Evolutionary conservation across 2,888 invertebrate genomes (phyloP).

Genomic region (Cerastis rubricosa): DNA sequence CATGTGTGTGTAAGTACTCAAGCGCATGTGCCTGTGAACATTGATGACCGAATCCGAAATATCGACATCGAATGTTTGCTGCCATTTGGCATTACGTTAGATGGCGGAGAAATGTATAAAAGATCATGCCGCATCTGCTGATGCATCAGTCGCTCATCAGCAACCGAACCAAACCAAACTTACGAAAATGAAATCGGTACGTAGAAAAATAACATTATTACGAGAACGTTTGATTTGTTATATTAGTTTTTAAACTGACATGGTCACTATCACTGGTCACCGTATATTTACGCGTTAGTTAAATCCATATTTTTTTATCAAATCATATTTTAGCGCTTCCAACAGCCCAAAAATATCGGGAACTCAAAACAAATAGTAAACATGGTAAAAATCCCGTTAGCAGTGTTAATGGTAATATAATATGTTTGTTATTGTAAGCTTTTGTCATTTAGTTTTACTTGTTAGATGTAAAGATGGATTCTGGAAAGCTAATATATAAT

Average conservation of each 20-base stretch:
- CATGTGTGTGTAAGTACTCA: conserved; percentile 55
- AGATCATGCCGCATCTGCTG: conserved; percentile 78
- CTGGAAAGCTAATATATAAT: not conserved
- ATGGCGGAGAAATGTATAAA: conserved; percentile 86
- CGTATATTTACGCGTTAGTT: no score
- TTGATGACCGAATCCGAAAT: conserved; percentile 83
- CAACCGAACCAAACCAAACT: conserved; percentile 77
- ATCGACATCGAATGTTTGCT: conserved; percentile 82
- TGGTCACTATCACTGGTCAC: no score
- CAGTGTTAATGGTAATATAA: no score
- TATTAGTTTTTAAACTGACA: not conserved
- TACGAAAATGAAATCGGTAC: conserved; percentile 87
- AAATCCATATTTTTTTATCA: no score
- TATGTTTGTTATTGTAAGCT: not conserved
- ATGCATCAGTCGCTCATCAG: conserved; percentile 85
- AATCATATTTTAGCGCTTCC: no score
- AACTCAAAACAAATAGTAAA: no score
- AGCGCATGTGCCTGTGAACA: conserved; percentile 70
- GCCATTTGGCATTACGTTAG: conserved; percentile 85
- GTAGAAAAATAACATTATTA: conserved; percentile 59
- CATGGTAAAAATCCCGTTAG: no score
- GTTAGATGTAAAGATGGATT: not conserved
- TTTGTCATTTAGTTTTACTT: not conserved
- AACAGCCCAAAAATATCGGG: no score
- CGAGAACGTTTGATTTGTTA: conserved; percentile 15